Evolutionary conservation across 1,140 invertebrate genomes (phyloP).

Genomic region (Pogonognathellus flavescens): DNA sequence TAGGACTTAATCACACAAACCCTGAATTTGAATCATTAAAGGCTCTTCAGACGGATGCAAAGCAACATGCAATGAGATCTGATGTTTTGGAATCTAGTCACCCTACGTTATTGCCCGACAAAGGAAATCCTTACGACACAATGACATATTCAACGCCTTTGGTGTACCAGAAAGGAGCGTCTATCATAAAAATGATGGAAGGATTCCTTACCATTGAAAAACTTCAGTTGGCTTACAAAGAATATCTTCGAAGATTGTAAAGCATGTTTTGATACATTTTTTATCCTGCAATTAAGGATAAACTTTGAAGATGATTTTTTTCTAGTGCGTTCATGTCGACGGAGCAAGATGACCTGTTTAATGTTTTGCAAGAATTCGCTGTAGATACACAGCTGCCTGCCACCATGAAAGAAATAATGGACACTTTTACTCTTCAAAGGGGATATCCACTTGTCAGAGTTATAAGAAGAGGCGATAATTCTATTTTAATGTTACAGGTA

Average conservation of each 20-base stretch:
- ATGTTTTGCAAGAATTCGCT: constrained; percentile 74
- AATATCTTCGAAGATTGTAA: constrained; percentile 72
- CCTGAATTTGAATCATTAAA: constrained; percentile 44
- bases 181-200: constrained; percentile 59
- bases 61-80: constrained; percentile 50
- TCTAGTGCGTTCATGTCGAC: constrained; percentile 75
- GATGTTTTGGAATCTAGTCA: constrained; percentile 23
- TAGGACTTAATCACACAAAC: background rate
- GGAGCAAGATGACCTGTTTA: constrained; percentile 80
- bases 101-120: constrained; percentile 50
- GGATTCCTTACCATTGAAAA: constrained; percentile 34
- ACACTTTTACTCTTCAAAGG: constrained; percentile 83
- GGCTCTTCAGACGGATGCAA: background rate
- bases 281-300: background rate
- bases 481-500: background rate
- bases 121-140: constrained; percentile 23
- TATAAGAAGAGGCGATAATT: constrained; percentile 69
- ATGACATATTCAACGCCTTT: constrained; percentile 74
- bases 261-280: background rate
- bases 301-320: background rate
- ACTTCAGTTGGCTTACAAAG: constrained; percentile 72
- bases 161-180: constrained; percentile 79
- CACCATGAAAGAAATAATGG: constrained; percentile 79
- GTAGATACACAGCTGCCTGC: constrained; percentile 61
- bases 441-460: constrained; percentile 83